Percentiles rank a stretch among this genome's conserved stretches.
Conservation (phyloP, 2,888 invertebrate species). For the Caenorhabditis virilis region DNA sequence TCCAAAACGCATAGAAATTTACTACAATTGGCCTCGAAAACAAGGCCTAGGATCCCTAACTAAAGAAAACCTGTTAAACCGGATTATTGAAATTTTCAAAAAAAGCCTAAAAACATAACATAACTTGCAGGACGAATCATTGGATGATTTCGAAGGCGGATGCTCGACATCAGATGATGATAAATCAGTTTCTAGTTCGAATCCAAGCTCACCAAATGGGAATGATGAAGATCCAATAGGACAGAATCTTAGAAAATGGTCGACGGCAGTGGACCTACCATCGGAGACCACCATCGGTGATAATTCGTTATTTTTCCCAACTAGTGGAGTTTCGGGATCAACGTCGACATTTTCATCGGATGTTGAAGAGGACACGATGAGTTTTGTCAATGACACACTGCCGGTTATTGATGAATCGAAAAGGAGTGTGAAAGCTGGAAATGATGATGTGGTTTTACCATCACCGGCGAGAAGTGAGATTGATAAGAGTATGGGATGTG, state of each 20-base stretch:
- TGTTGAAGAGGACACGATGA: constrained; percentile 18
- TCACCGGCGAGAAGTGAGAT: not conserved
- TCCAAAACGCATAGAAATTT: no score
- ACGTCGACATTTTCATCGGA: constrained; percentile 1
- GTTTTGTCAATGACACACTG: no score
- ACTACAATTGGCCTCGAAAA: no score
- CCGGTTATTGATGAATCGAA: no score
- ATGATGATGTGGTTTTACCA: not conserved
- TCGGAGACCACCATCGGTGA: no score
- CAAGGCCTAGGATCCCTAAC: no score
- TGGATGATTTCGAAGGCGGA: constrained; percentile 6
- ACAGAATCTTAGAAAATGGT: constrained; percentile 26
- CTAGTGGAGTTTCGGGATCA: constrained; percentile 1
- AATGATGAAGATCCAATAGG: constrained; percentile 7
- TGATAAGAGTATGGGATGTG: not conserved
- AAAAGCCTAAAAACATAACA: not conserved
- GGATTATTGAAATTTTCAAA: not conserved
- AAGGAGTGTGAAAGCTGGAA: constrained; percentile 5
- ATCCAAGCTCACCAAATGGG: constrained; percentile 16
- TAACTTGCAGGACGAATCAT: constrained; percentile 8
- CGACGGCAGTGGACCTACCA: constrained; percentile 19
- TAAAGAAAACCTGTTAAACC: no score
- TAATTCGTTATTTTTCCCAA: not conserved
- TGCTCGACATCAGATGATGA: constrained; percentile 31
- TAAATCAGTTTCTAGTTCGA: constrained; percentile 1